Percentiles rank a stretch among this genome's conserved stretches.
Evolutionary conservation across 2,113 vertebrate species (phyloP).

Genomic region (Poeciliopsis retropinna): DNA sequence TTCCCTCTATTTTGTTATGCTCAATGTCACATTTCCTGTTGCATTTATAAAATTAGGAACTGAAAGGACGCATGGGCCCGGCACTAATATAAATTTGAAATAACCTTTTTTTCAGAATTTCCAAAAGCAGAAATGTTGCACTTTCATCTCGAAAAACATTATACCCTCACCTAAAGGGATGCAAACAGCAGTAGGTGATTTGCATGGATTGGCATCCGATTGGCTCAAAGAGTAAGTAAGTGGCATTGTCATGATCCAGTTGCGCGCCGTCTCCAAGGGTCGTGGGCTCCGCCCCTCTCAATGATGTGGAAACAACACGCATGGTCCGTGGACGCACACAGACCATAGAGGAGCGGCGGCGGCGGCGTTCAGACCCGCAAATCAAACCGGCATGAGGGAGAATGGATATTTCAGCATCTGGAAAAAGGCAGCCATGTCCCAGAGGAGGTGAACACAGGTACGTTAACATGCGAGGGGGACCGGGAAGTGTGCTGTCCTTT

Average conservation of each 20-base stretch:
- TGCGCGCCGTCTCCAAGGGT: conserved; percentile 61
- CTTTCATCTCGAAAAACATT: not conserved
- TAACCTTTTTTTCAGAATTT: not conserved
- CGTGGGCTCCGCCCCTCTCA: conserved; percentile 61
- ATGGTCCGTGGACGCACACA: conserved; percentile 58
- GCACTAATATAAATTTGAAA: not conserved
- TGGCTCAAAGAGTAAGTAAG: conserved; percentile 48
- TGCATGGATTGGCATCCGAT: conserved; percentile 40
- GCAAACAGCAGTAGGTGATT: not conserved
- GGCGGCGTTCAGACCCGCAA: not conserved
- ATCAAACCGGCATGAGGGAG: not conserved
- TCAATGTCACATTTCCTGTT: too few species aligned
- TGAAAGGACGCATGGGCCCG: not conserved
- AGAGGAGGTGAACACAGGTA: conserved; percentile 39
- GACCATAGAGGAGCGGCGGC: conserved; percentile 43
- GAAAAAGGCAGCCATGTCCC: not conserved
- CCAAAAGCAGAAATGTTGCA: not conserved
- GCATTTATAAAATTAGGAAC: not conserved
- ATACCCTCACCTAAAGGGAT: not conserved
- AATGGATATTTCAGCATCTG: conserved; percentile 18
- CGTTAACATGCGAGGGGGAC: conserved; percentile 11
- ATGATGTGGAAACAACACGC: conserved; percentile 64
- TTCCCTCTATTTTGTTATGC: too few species aligned
- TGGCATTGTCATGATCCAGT: conserved; percentile 62
- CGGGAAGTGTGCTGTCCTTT: not conserved